Evolutionary conservation across 2,888 invertebrate genomes (phyloP).

Genomic region (Ernsta delagoae): DNA sequence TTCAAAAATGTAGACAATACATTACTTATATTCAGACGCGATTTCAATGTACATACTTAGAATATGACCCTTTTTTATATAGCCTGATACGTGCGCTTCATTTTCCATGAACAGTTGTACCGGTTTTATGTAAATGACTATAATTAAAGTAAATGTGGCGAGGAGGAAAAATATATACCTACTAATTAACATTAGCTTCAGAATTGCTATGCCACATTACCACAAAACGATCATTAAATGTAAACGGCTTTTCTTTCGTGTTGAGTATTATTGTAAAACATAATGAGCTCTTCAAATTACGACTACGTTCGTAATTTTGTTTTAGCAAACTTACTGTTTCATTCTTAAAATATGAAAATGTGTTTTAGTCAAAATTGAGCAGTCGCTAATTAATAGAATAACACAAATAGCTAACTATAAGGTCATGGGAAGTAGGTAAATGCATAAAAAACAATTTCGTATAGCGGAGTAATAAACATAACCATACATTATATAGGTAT

Average conservation of each 20-base stretch:
- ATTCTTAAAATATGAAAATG: too few relatives aligned
- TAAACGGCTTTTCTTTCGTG: conserved; percentile 29
- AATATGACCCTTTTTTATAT: background rate
- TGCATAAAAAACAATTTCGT: too few relatives aligned
- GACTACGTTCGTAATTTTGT: background rate
- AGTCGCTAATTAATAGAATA: too few relatives aligned
- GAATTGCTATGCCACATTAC: conserved; percentile 32
- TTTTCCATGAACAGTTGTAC: conserved; percentile 15
- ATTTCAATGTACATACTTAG: background rate
- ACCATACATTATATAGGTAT: too few relatives aligned
- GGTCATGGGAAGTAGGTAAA: too few relatives aligned
- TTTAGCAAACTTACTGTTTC: too few relatives aligned
- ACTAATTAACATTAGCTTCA: conserved; percentile 33
- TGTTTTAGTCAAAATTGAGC: too few relatives aligned
- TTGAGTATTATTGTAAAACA: conserved; percentile 14
- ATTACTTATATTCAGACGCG: too few relatives aligned
- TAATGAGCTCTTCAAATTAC: conserved; percentile 7
- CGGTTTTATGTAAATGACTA: conserved; percentile 20
- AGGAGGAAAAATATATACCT: conserved; percentile 24
- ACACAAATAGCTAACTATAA: too few relatives aligned
- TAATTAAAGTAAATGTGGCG: conserved; percentile 27
- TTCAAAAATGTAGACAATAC: too few relatives aligned
- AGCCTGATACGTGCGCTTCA: conserved; percentile 14
- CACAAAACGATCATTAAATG: conserved; percentile 31
- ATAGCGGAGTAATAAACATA: too few relatives aligned